Evolutionary conservation across 1,140 invertebrate species (phyloP).

Genomic region (Achatina immaculata): DNA sequence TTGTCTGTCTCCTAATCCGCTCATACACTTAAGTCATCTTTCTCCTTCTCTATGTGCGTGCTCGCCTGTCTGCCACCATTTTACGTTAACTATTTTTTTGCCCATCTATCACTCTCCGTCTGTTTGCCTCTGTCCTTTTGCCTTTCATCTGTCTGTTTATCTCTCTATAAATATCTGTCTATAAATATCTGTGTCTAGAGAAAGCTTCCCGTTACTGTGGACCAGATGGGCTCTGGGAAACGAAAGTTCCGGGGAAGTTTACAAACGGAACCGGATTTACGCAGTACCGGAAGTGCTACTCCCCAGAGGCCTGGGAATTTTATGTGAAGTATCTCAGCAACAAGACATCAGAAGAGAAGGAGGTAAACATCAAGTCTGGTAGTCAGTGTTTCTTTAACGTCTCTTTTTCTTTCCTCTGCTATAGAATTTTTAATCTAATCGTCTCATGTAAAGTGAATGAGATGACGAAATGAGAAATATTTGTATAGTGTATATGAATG

Average conservation of each 20-base stretch:
- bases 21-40: not conserved
- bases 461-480: not conserved
- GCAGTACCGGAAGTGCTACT: slow-evolving; percentile 86
- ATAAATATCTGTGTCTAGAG: slow-evolving; percentile 73
- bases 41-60: not conserved
- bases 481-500: not conserved
- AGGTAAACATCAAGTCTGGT: too few species aligned
- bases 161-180: not conserved
- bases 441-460: not conserved
- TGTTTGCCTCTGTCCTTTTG: too few species aligned
- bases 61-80: too few species aligned
- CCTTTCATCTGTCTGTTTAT: too few species aligned
- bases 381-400: not conserved
- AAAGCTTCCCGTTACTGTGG: slow-evolving; percentile 82
- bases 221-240: slow-evolving; percentile 81
- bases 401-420: not conserved
- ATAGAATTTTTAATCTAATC: not conserved
- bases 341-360: slow-evolving; percentile 53
- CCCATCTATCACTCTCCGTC: too few species aligned
- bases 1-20: not conserved
- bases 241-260: slow-evolving; percentile 69
- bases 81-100: too few species aligned
- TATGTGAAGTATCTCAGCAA: slow-evolving; percentile 55
- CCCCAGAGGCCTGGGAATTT: slow-evolving; percentile 79
- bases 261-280: slow-evolving; percentile 80